A percentile compares a stretch with the other conserved stretches of the same genome.
phyloP scores from a whole-genome alignment of 2,888 invertebrate species.

The Acanthacorydalis orientalis region DNA sequence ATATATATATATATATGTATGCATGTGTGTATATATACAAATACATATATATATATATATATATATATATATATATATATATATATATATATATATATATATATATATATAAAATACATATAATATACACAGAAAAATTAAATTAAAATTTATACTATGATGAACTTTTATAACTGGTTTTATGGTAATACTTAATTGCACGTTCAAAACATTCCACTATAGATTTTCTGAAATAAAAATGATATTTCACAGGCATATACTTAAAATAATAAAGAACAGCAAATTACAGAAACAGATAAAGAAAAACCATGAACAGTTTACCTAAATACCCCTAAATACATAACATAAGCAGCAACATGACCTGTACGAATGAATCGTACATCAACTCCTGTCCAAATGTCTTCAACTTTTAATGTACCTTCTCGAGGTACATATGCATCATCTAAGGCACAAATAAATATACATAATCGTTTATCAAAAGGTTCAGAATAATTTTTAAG shows the following conservation, averaged over 20 bases:
- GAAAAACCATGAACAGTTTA: conserved; percentile 24
- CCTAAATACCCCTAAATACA: conserved; percentile 79
- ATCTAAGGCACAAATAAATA: conserved; percentile 75
- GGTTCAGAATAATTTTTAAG: conserved; percentile 80
- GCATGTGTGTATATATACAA: too few species aligned
- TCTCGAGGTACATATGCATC: conserved; percentile 85
- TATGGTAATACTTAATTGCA: conserved; percentile 29
- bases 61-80: too few species aligned
- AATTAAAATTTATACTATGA: too few species aligned
- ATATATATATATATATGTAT: too few species aligned
- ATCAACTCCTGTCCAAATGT: conserved; percentile 88
- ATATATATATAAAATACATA: too few species aligned
- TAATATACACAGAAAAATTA: too few species aligned
- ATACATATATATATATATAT: too few species aligned
- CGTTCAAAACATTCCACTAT: conserved; percentile 62
- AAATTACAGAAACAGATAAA: not conserved
- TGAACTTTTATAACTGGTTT: not conserved
- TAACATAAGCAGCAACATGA: conserved; percentile 77
- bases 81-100: too few species aligned
- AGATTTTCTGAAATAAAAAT: conserved; percentile 39
- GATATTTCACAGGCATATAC: not conserved
- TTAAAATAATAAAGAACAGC: not conserved
- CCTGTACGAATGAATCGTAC: conserved; percentile 77
- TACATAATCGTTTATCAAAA: conserved; percentile 76
- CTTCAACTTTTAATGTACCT: conserved; percentile 62